Percentiles rank a stretch among this genome's conserved stretches.
phyloP scores from a whole-genome alignment of 2,888 invertebrate species.

The Piscicola geometra region DNA sequence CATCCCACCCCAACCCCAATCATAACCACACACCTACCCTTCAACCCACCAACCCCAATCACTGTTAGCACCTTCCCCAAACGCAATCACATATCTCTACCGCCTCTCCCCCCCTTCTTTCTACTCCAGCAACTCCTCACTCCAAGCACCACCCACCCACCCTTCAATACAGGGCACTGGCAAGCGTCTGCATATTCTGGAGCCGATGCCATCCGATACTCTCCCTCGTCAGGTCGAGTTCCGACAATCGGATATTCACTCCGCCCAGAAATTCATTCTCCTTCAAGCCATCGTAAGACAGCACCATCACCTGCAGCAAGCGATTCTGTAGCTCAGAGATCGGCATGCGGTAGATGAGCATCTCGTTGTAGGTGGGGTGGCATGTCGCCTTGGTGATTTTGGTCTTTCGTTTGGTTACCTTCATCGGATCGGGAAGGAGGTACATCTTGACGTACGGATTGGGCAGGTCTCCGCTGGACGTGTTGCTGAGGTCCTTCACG shows the following conservation, averaged over 20 bases:
- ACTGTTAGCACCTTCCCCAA: too few relatives aligned
- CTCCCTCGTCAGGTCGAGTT: conserved; percentile 72
- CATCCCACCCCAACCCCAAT: too few relatives aligned
- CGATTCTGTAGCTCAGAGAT: conserved; percentile 71
- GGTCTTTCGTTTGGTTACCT: conserved; percentile 91
- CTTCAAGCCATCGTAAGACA: conserved; percentile 87
- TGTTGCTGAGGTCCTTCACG: conserved; percentile 69
- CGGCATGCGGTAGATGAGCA: conserved; percentile 77
- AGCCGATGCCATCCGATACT: conserved; percentile 81
- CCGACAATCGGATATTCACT: conserved; percentile 72
- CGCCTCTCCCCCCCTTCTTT: too few relatives aligned
- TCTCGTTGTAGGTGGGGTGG: conserved; percentile 45
- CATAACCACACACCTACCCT: too few relatives aligned
- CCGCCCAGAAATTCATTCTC: conserved; percentile 92
- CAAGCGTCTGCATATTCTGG: conserved; percentile 32
- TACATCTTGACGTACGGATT: conserved; percentile 65
- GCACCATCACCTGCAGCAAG: conserved; percentile 83
- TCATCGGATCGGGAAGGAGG: conserved; percentile 82
- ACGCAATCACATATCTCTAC: too few relatives aligned
- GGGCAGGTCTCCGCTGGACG: conserved; percentile 47
- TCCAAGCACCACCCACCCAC: too few relatives aligned
- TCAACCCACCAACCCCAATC: too few relatives aligned
- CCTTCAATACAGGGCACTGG: not conserved
- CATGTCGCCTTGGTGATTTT: conserved; percentile 42
- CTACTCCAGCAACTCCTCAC: too few relatives aligned